Percentiles rank a stretch among this genome's conserved stretches.
These are phyloP conservation scores for Cordilura impudica DNA, from an alignment of 2,888 invertebrate genomes.

Conservation along the genomic window DNA sequence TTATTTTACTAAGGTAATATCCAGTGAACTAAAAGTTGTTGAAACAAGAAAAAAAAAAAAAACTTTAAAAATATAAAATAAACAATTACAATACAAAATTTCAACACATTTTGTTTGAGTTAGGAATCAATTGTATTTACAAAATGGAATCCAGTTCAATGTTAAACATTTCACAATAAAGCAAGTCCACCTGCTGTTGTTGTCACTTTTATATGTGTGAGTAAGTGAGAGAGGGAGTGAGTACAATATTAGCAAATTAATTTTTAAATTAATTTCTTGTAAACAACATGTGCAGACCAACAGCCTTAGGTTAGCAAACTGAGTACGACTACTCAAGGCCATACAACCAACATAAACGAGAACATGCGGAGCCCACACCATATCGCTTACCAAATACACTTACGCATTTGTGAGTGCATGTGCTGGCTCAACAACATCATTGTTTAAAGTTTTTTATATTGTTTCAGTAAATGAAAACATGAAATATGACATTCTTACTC, in stretches of 20 bases:
- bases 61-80: neutral
- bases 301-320: slow-evolving; percentile 20
- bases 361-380: neutral
- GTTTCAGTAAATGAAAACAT: neutral
- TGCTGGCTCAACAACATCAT: neutral
- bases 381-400: neutral
- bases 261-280: slow-evolving; percentile 35
- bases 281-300: neutral
- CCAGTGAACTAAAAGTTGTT: no score
- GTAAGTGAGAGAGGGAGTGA: neutral
- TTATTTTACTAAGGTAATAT: no score
- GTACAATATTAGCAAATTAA: neutral
- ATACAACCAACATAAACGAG: neutral
- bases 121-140: slow-evolving; percentile 6
- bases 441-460: neutral
- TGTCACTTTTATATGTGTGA: neutral
- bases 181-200: neutral
- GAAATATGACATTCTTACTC: neutral
- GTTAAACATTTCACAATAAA: neutral
- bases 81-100: neutral
- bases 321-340: neutral
- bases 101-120: neutral
- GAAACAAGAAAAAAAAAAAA: neutral
- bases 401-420: neutral
- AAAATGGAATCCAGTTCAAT: neutral